Percentiles rank a stretch among this genome's conserved stretches.
Evolutionary conservation across 2,888 invertebrate species (phyloP).

Genomic region (Ophioninae sp.): DNA sequence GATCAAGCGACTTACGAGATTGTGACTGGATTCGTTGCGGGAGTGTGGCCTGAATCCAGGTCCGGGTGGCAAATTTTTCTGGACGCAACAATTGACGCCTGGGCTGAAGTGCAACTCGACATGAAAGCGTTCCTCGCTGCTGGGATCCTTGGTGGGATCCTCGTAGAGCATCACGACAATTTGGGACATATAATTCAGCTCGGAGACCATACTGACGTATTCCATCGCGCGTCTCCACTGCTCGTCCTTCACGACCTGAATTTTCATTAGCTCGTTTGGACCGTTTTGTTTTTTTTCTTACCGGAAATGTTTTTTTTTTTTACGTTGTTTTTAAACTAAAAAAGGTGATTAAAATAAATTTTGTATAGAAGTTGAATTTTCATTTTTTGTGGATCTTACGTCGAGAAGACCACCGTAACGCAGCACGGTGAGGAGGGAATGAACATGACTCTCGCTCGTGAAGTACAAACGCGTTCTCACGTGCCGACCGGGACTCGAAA

Average conservation of each 20-base stretch:
- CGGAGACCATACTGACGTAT: constrained; percentile 98
- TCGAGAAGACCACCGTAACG: constrained; percentile 95
- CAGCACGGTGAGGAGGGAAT: constrained; percentile 97
- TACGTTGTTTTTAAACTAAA: no score
- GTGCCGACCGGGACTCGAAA: constrained; percentile 98
- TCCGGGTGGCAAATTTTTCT: constrained; percentile 95
- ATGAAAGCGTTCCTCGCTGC: constrained; percentile 96
- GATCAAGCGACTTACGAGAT: constrained; percentile 81
- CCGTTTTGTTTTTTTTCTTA: background rate
- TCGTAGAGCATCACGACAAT: constrained; percentile 99
- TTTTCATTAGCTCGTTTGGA: constrained; percentile 7
- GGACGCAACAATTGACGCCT: constrained; percentile 97
- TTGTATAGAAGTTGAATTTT: background rate
- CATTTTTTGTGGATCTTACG: constrained; percentile 82
- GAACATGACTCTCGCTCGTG: constrained; percentile 99
- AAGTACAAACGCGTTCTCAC: constrained; percentile 99
- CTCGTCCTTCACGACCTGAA: constrained; percentile 91
- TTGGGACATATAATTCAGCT: constrained; percentile 99
- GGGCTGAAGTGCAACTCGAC: constrained; percentile 99
- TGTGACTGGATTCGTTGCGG: constrained; percentile 87
- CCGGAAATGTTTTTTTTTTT: background rate
- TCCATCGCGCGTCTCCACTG: constrained; percentile 99
- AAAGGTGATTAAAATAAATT: background rate
- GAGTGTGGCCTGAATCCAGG: constrained; percentile 96
- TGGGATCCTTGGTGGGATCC: constrained; percentile 97